Evolutionary conservation across 2,888 invertebrate species (phyloP).

Genomic region (Cryptus armator): DNA sequence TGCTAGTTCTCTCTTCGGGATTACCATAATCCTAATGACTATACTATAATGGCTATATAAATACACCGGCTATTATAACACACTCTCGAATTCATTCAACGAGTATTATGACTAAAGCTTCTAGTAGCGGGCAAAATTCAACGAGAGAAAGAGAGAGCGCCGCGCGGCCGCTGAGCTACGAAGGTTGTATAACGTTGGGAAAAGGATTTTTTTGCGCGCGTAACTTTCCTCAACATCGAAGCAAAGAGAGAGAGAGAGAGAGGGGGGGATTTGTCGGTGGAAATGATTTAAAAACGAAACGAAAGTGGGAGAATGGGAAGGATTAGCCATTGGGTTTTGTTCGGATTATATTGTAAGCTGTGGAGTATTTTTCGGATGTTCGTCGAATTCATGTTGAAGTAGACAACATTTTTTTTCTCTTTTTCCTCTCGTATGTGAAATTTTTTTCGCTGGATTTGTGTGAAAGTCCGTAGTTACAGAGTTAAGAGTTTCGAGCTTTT

Average conservation of each 20-base stretch:
- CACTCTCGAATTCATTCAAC: slow-evolving; percentile 40
- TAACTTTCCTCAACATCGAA: background rate
- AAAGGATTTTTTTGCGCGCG: background rate
- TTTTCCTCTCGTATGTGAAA: background rate
- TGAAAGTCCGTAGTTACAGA: background rate
- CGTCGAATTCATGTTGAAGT: background rate
- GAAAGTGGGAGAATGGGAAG: background rate
- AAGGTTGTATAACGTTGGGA: background rate
- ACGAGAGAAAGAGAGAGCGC: background rate
- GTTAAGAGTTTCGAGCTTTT: slow-evolving; percentile 14
- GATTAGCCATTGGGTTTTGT: slow-evolving; percentile 3
- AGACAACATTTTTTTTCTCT: background rate
- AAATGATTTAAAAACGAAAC: background rate
- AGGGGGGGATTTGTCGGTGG: background rate
- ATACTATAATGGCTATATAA: slow-evolving; percentile 28
- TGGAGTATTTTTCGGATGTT: background rate
- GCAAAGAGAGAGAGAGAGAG: background rate
- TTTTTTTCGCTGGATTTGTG: background rate
- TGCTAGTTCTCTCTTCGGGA: slow-evolving; percentile 13
- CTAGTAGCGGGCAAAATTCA: background rate
- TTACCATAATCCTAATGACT: slow-evolving; percentile 51
- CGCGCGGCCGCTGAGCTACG: background rate
- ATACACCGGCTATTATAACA: slow-evolving; percentile 37
- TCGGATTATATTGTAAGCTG: background rate
- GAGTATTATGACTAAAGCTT: slow-evolving; percentile 21